A percentile compares a stretch with the other conserved stretches of the same genome.
Conservation (phyloP, 2,113 vertebrate genomes). For the Campylorhamphus procurvoides region DNA sequence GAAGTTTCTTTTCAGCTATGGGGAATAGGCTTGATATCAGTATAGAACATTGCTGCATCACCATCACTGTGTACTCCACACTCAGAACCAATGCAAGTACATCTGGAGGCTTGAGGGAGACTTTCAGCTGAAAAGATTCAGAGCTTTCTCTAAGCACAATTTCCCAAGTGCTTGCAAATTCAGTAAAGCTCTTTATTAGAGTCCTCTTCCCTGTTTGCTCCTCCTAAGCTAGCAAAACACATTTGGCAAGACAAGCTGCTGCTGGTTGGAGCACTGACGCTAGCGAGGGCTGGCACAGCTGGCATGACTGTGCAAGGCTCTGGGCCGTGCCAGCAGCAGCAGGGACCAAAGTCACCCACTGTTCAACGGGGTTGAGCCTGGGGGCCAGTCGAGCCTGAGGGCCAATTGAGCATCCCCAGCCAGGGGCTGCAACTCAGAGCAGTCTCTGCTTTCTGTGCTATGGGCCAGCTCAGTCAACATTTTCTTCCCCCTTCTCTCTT, state of each 20-base stretch:
- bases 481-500: background rate
- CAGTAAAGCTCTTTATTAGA: background rate
- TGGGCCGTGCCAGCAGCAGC: background rate
- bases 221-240: background rate
- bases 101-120: background rate
- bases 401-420: background rate
- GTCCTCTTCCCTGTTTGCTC: background rate
- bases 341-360: background rate
- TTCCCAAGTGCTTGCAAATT: background rate
- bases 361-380: background rate
- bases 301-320: background rate
- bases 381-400: too few species aligned
- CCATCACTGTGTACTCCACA: rapidly evolving
- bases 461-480: rapidly evolving
- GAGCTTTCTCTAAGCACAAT: background rate
- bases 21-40: background rate
- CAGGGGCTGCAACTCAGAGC: background rate
- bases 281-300: background rate
- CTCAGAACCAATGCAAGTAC: background rate
- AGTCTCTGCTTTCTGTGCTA: background rate
- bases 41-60: background rate
- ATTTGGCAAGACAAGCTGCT: background rate
- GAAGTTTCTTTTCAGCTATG: background rate
- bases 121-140: background rate
- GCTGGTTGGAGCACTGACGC: background rate